Evolutionary conservation across 2,113 vertebrate species (phyloP), one percentile per base, ranked within the genome.

Genomic region (Pseudopodoces humilis): DNA sequence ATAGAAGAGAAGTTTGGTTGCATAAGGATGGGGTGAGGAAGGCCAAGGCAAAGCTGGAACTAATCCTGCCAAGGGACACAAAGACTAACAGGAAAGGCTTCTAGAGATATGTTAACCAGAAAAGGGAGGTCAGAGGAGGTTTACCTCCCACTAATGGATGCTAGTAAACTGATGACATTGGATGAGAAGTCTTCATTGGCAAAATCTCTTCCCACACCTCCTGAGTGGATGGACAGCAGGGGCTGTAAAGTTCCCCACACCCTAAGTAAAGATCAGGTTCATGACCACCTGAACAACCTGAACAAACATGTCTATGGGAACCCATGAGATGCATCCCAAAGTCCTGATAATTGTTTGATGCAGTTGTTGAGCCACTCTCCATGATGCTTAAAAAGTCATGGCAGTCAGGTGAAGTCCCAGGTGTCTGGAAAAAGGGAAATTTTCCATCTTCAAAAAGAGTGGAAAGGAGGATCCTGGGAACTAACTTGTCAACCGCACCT

Each of bases 101-200:
- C 52, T 59, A 14, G 13, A 59, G 19, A 27, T 46, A 25, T 23
- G 10, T 46, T 67, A 67, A 39, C 18, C 13, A 17, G 52, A 46
- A 74, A 52, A 88, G 15, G 33, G 46, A 46, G 23, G 23, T 21
- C 28, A 16, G 15, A 52, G 44, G 28, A 67, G 5, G 10, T 39
- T 50, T 59, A 22, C 2, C 28, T 49, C 16, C 52, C 2, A 0
- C 46, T 35, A 44, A 33, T 16, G 18, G 44, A 19, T 0, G 0
- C 31, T 37, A 10, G 4, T 44, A 43, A 50, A 44, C 27, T 37
- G 44, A 5, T 58, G 37, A 35, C 20, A 43, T 13, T 33, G n/a
- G 19, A 39, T 72, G 37, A 80, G 18, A 43, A 37, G 27, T 58
- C 14, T 58, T 37, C 22, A 33, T 2, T 28, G 59, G 7, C 22